A percentile compares a stretch with the other conserved stretches of the same genome.
Conservation (phyloP, 2,888 invertebrate species). For the Agonopterix heracliana region DNA sequence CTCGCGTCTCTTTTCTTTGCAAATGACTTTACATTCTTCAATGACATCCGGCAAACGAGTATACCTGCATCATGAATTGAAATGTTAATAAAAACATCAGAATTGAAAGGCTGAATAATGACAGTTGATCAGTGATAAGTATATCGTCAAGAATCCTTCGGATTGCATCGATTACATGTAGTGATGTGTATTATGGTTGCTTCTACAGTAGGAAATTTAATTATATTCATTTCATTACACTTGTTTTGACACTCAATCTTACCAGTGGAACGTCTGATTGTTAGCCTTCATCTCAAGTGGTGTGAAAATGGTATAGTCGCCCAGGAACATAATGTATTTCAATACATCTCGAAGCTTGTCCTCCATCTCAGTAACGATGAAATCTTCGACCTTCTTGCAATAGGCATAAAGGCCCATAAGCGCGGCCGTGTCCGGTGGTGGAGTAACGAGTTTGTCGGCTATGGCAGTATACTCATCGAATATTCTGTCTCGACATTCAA, state of each 20-base stretch:
- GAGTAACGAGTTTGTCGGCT: constrained; percentile 84
- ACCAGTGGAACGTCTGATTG: constrained; percentile 91
- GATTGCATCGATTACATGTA: no score
- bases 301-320: constrained; percentile 87
- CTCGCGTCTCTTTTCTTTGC: constrained; percentile 88
- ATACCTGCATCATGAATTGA: constrained; percentile 68
- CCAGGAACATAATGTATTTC: constrained; percentile 87
- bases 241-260: constrained; percentile 12
- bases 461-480: constrained; percentile 90
- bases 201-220: neutral
- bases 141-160: no score
- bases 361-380: constrained; percentile 83
- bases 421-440: constrained; percentile 89
- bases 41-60: constrained; percentile 87
- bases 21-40: constrained; percentile 87
- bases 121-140: no score
- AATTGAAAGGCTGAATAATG: no score
- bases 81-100: neutral
- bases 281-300: constrained; percentile 93
- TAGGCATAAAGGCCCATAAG: constrained; percentile 89
- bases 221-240: no score
- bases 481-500: constrained; percentile 69
- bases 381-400: constrained; percentile 83
- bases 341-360: constrained; percentile 80
- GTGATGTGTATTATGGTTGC: no score